Percentiles rank a stretch among this genome's conserved stretches.
These are phyloP conservation scores for Poecilia velifera DNA, from an alignment of 2,797 vertebrate species.

Conservation along the genomic window DNA sequence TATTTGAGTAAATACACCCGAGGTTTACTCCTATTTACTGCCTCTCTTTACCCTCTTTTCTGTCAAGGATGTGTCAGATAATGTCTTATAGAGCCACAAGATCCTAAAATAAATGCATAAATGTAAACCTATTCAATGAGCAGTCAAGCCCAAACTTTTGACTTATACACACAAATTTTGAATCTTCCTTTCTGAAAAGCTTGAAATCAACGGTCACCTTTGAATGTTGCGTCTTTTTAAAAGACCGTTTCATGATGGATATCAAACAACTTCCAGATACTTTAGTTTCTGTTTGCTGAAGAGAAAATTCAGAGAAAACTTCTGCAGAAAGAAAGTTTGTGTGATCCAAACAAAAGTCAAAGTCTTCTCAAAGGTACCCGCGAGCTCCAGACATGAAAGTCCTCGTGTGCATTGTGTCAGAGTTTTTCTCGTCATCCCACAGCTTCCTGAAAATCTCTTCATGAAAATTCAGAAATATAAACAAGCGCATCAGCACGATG, in stretches of 20 bases:
- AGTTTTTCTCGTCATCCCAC: conserved; percentile 57
- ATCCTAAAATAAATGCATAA: neutral
- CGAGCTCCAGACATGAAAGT: conserved; percentile 60
- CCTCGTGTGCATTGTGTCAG: conserved; percentile 30
- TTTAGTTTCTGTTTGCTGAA: neutral
- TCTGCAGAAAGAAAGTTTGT: neutral
- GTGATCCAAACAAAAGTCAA: conserved; percentile 32
- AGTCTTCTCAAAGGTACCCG: conserved; percentile 63
- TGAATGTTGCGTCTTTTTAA: neutral
- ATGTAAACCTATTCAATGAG: neutral
- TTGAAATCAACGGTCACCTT: neutral
- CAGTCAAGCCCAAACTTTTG: neutral
- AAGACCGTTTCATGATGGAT: neutral
- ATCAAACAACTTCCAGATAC: neutral
- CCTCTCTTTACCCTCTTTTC: neutral
- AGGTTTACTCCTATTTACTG: neutral
- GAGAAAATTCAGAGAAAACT: neutral
- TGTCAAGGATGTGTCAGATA: neutral
- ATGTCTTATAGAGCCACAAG: neutral
- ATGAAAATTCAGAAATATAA: conserved; percentile 70
- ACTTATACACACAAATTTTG: neutral
- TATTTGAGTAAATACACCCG: neutral
- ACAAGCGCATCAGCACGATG: conserved; percentile 23
- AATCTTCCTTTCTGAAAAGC: neutral
- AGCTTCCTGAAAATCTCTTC: conserved; percentile 67